A percentile compares a stretch with the other conserved stretches of the same genome.
Evolutionary conservation across 2,113 vertebrate species (phyloP).

Genomic region (Onychostruthus taczanowskii): DNA sequence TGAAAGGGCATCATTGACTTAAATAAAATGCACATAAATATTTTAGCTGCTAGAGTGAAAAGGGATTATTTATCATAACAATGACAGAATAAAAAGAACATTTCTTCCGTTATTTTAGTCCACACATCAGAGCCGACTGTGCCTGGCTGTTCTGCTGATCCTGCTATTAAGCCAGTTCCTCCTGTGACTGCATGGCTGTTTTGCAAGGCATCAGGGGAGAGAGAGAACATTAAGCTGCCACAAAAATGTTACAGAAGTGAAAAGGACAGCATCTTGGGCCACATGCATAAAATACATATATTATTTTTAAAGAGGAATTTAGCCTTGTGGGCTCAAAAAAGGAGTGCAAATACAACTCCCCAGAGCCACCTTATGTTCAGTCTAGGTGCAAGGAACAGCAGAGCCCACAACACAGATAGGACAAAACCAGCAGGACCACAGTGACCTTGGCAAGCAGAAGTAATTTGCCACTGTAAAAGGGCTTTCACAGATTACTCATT

Average conservation of each 20-base stretch:
- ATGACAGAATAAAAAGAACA: slow-evolving; percentile 24
- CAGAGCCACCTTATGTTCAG: not conserved
- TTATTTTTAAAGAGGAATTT: not conserved
- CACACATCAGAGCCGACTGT: not conserved
- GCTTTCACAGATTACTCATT: not conserved
- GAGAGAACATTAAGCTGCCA: slow-evolving; percentile 6
- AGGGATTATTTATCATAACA: slow-evolving; percentile 45
- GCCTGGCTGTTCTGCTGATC: slow-evolving; percentile 35
- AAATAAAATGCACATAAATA: slow-evolving; percentile 59
- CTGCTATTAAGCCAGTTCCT: slow-evolving; percentile 38
- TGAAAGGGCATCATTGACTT: slow-evolving; percentile 42
- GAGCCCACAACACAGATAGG: not conserved
- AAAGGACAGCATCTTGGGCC: not conserved
- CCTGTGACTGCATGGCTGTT: not conserved
- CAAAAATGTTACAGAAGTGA: not conserved
- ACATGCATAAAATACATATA: rapidly evolving
- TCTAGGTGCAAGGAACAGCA: not conserved
- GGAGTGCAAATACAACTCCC: not conserved
- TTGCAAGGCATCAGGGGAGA: not conserved
- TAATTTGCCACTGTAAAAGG: not conserved
- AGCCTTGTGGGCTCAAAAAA: not conserved
- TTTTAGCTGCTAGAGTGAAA: slow-evolving; percentile 39
- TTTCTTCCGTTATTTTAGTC: slow-evolving; percentile 35
- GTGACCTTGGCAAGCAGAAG: not conserved
- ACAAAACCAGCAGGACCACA: not conserved